Percentiles rank a stretch among this genome's conserved stretches.
phyloP scores from a whole-genome alignment of 2,797 vertebrate species.

The Sebastes iracundus region DNA sequence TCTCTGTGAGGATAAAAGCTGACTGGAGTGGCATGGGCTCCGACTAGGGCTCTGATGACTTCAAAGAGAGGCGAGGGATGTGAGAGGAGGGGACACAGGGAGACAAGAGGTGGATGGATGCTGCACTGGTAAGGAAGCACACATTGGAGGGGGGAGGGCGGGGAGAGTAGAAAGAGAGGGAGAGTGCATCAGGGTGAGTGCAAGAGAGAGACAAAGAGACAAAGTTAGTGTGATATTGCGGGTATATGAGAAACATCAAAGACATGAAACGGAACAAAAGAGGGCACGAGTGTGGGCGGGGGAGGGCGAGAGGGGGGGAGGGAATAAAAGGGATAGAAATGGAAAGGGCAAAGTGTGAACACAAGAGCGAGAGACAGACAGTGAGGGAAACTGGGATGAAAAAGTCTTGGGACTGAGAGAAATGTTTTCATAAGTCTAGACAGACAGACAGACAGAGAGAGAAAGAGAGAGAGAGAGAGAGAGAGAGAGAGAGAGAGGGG shows the following conservation, averaged over 20 bases:
- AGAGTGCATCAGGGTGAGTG: conserved; percentile 35
- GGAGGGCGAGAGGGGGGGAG: not conserved
- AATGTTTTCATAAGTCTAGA: conserved; percentile 49
- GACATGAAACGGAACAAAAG: conserved; percentile 68
- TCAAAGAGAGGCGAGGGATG: conserved; percentile 73
- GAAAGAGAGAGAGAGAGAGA: not conserved
- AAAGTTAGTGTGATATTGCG: conserved; percentile 65
- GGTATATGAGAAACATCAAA: conserved; percentile 72
- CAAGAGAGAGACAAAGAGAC: conserved; percentile 48
- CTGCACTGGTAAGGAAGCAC: conserved; percentile 38
- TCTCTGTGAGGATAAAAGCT: conserved; percentile 74
- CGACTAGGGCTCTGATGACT: conserved; percentile 70
- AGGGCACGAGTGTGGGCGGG: conserved; percentile 47
- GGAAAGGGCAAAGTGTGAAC: conserved; percentile 59
- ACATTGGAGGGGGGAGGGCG: not conserved
- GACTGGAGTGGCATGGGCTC: conserved; percentile 67
- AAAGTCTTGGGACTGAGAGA: conserved; percentile 41
- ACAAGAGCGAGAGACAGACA: conserved; percentile 37
- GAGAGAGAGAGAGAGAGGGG: not conserved
- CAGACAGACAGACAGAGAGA: conserved; percentile 2
- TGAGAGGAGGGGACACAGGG: conserved; percentile 58
- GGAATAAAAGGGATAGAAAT: conserved; percentile 52
- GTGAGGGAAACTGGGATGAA: conserved; percentile 45
- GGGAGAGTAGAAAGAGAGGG: conserved; percentile 2
- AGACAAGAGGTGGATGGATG: conserved; percentile 62